Conservation (phyloP, 1,140 invertebrate genomes). For the Oreohelix idahoensis region DNA sequence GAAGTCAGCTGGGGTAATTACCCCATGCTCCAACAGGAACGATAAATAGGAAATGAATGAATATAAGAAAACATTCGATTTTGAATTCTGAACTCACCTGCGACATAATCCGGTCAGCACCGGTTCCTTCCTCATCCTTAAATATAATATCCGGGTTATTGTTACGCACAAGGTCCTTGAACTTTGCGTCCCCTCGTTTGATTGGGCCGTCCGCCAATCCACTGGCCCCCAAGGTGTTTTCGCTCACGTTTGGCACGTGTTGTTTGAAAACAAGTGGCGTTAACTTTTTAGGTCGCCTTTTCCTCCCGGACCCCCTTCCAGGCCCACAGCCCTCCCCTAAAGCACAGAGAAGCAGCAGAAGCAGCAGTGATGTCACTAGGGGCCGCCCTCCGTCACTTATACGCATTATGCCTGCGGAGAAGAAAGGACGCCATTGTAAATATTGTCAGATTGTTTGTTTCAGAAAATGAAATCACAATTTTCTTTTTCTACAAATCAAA, state of each 20-base stretch:
- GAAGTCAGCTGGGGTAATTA: too few species aligned
- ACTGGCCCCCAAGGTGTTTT: constrained; percentile 89
- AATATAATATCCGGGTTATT: constrained; percentile 96
- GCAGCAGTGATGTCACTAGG: constrained; percentile 17
- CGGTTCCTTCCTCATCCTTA: constrained; percentile 95
- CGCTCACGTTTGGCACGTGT: constrained; percentile 93
- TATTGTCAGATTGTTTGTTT: too few species aligned
- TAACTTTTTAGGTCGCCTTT: constrained; percentile 83
- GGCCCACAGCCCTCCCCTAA: constrained; percentile 81
- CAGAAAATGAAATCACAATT: too few species aligned
- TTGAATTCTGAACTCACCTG: constrained; percentile 81
- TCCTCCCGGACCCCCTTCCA: constrained; percentile 84
- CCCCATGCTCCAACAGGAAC: too few species aligned
- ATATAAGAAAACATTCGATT: too few species aligned
- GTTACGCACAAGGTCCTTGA: constrained; percentile 92
- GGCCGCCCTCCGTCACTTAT: not conserved
- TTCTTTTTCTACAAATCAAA: too few species aligned
- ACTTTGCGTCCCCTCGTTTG: constrained; percentile 84
- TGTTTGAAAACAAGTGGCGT: constrained; percentile 86
- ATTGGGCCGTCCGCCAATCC: constrained; percentile 89
- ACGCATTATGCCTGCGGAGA: constrained; percentile 8
- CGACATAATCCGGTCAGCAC: constrained; percentile 95
- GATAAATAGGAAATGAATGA: too few species aligned
- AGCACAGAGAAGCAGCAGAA: constrained; percentile 29
- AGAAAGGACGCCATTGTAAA: too few species aligned